Evolutionary conservation across 2,888 invertebrate species (phyloP).

Genomic region (Gerris lacustris): DNA sequence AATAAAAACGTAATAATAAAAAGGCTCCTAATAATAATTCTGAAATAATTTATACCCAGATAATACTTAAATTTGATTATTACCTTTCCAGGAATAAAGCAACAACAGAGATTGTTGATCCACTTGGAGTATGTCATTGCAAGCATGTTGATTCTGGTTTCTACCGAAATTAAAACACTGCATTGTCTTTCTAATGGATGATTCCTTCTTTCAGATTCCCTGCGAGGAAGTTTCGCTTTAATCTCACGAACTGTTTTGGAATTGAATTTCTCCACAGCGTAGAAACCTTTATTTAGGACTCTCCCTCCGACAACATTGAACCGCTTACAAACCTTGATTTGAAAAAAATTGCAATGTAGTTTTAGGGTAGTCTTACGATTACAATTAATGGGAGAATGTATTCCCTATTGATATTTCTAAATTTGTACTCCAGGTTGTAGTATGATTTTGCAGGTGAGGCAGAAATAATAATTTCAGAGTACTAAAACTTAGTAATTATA

Average conservation of each 20-base stretch:
- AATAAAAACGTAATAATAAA: too few relatives aligned
- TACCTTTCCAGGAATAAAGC: conserved; percentile 89
- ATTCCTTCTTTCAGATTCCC: conserved; percentile 77
- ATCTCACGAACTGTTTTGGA: conserved; percentile 60
- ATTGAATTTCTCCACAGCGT: conserved; percentile 65
- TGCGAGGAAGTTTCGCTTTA: conserved; percentile 66
- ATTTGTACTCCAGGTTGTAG: not conserved
- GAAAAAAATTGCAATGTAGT: not conserved
- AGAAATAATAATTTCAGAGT: too few relatives aligned
- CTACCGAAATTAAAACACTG: conserved; percentile 78
- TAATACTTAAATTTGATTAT: conserved; percentile 25
- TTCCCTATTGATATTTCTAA: conserved; percentile 1
- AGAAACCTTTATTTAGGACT: conserved; percentile 69
- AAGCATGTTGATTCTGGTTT: conserved; percentile 80
- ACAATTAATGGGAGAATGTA: not conserved
- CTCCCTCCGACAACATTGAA: conserved; percentile 65
- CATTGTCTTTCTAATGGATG: conserved; percentile 79
- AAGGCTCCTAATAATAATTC: not conserved
- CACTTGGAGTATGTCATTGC: conserved; percentile 87
- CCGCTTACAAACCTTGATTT: conserved; percentile 56
- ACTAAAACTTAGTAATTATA: too few relatives aligned
- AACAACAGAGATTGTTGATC: conserved; percentile 69
- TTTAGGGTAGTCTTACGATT: not conserved
- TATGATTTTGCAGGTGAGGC: too few relatives aligned
- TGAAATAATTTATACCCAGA: not conserved